Conservation (phyloP, 2,888 invertebrate species). For the Caenorhabditis sp. region DNA sequence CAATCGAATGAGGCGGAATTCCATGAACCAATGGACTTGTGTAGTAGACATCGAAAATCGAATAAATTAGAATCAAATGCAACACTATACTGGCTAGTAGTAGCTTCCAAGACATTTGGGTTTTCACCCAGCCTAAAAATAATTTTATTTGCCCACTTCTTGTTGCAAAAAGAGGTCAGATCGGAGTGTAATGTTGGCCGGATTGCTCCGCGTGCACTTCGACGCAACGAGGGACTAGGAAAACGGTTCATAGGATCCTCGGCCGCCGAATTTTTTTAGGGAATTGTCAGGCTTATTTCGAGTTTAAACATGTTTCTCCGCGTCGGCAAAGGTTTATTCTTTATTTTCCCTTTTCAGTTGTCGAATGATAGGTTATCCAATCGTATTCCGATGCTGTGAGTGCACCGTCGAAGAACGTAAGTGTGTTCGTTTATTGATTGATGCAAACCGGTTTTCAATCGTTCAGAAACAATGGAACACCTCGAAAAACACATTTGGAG, state of each 20-base stretch:
- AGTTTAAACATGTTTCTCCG: background rate
- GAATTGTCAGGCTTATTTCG: no score
- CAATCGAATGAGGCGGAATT: constrained; percentile 80
- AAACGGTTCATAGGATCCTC: background rate
- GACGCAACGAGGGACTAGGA: constrained; percentile 8
- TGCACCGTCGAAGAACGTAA: constrained; percentile 64
- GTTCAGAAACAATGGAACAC: constrained; percentile 58
- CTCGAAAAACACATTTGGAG: constrained; percentile 70
- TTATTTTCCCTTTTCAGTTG: background rate
- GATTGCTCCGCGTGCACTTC: constrained; percentile 6
- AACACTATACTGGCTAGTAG: constrained; percentile 68
- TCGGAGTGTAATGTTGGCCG: constrained; percentile 25
- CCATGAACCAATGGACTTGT: constrained; percentile 89
- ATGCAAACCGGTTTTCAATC: background rate
- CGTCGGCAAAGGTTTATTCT: background rate
- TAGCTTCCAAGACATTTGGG: constrained; percentile 46
- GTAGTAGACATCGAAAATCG: constrained; percentile 94
- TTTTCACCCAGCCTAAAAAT: constrained; percentile 5
- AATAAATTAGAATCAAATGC: constrained; percentile 84
- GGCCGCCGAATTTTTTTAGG: background rate
- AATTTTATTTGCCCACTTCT: background rate
- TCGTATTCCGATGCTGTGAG: constrained; percentile 66
- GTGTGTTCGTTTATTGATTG: constrained; percentile 4
- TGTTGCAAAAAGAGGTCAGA: constrained; percentile 24
- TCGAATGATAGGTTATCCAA: constrained; percentile 63